These are phyloP conservation scores for Anoplolepis gracilipes DNA, from an alignment of 1,140 invertebrate genomes.

Conservation along the genomic window DNA sequence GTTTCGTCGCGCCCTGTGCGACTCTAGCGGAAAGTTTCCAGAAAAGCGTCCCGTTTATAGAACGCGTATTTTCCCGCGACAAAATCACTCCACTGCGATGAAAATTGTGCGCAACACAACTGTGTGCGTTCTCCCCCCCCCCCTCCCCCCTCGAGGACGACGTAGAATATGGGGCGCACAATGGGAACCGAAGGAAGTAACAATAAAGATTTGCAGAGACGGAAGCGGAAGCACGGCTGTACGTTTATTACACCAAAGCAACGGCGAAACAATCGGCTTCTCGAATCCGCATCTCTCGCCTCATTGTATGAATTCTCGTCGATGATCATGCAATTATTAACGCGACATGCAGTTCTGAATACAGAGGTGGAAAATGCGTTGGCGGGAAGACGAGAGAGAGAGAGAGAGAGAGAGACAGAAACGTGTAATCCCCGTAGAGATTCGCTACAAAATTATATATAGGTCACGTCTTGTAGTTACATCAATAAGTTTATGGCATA, in stretches of 20 bases:
- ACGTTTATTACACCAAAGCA: not conserved
- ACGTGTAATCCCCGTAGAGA: conserved; percentile 26
- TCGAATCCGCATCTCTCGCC: not conserved
- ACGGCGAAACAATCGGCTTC: not conserved
- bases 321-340: not conserved
- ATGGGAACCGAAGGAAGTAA: not conserved
- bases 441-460: conserved; percentile 22
- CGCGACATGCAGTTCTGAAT: not conserved
- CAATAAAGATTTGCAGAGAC: conserved; percentile 15
- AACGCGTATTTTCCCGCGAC: conserved; percentile 26
- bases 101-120: conserved; percentile 25
- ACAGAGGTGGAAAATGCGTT: not conserved
- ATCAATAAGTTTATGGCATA: not conserved
- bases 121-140: too few relatives aligned
- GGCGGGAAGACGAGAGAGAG: too few relatives aligned
- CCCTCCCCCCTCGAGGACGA: not conserved
- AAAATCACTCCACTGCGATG: conserved; percentile 45
- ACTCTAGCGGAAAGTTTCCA: conserved; percentile 39
- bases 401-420: too few relatives aligned
- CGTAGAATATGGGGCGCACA: not conserved
- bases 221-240: not conserved
- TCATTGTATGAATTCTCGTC: not conserved
- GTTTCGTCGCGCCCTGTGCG: conserved; percentile 22
- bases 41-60: conserved; percentile 22
- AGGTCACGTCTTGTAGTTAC: not conserved